A percentile compares a stretch with the other conserved stretches of the same genome.
Evolutionary conservation across 2,113 vertebrate species (phyloP).

Genomic region (Lynx canadensis): DNA sequence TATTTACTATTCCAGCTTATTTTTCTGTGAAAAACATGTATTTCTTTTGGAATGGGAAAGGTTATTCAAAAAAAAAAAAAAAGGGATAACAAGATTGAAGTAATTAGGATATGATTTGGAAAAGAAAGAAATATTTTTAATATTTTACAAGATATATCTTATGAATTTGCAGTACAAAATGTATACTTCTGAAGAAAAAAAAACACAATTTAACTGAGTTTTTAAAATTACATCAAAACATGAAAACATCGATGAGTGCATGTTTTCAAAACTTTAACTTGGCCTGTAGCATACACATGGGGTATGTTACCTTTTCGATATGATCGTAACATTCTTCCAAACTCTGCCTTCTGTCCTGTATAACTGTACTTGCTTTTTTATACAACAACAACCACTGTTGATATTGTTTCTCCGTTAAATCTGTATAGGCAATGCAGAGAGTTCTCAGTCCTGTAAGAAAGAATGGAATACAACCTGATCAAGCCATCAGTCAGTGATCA

Average conservation of each 20-base stretch:
- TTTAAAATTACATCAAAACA: neutral
- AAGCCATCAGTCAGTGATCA: neutral
- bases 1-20: neutral
- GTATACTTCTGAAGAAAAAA: neutral
- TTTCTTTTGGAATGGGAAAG: neutral
- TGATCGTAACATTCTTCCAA: slow-evolving; percentile 32
- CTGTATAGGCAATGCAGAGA: slow-evolving; percentile 47
- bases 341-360: neutral
- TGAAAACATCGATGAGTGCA: neutral
- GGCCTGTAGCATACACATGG: neutral
- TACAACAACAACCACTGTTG: neutral
- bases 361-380: neutral
- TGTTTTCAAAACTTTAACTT: neutral
- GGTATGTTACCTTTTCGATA: slow-evolving; percentile 42
- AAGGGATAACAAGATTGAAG: neutral
- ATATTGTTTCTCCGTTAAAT: slow-evolving; percentile 42
- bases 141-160: neutral
- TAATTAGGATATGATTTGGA: neutral
- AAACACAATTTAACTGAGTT: neutral
- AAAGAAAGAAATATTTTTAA: neutral
- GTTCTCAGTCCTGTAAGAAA: slow-evolving; percentile 58
- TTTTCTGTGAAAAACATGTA: neutral
- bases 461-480: neutral
- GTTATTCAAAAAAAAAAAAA: neutral
- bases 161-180: neutral